Conservation (phyloP, 2,113 vertebrate species). For the Puma concolor region DNA sequence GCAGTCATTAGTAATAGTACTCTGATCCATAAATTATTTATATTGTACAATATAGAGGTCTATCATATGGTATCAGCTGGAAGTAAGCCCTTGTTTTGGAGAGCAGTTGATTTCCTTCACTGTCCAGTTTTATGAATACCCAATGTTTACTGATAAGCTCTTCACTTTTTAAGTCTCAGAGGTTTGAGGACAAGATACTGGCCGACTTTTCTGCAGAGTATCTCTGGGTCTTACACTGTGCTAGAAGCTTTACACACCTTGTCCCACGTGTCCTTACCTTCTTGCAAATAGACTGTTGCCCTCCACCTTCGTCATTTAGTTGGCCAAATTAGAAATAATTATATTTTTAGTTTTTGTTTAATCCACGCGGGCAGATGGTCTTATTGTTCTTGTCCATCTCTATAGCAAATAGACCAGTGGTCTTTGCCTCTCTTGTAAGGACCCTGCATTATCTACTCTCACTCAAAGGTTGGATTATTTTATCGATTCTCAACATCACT, state of each 20-base stretch:
- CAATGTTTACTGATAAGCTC: constrained; percentile 4
- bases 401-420: neutral
- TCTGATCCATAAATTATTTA: neutral
- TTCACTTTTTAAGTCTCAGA: constrained; percentile 24
- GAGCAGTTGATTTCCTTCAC: neutral
- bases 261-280: neutral
- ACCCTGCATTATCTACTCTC: neutral
- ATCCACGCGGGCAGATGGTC: neutral
- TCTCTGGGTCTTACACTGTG: neutral
- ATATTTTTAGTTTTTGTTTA: neutral
- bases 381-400: constrained; percentile 1
- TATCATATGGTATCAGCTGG: neutral
- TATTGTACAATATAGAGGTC: neutral
- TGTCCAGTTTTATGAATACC: neutral
- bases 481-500: neutral
- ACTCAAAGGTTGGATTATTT: neutral
- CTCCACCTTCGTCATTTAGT: neutral
- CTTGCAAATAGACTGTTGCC: neutral
- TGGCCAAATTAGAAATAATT: constrained; percentile 6
- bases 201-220: neutral
- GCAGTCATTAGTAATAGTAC: neutral
- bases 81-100: neutral
- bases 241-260: neutral
- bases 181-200: neutral
- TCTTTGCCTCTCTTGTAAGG: constrained; percentile 39